Evolutionary conservation across 2,113 vertebrate genomes (phyloP).

Genomic region (Bos javanicus): DNA sequence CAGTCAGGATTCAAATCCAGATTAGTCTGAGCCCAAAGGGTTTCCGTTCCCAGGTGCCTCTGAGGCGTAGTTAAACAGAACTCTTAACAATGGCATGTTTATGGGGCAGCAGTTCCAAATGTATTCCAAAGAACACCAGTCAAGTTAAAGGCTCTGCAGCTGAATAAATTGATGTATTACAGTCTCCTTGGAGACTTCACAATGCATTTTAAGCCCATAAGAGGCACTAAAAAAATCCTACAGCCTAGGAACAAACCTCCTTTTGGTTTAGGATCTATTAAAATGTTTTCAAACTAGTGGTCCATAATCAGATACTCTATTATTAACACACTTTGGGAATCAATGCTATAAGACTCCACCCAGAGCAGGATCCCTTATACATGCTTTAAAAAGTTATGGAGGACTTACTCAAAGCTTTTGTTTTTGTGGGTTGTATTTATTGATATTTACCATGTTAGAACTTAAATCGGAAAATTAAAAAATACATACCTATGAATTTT

Average conservation of each 20-base stretch:
- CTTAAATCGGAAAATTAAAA: background rate
- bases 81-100: background rate
- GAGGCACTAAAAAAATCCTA: background rate
- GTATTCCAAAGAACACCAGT: background rate
- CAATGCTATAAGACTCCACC: background rate
- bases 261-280: background rate
- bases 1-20: background rate
- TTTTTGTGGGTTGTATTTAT: background rate
- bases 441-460: background rate
- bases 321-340: background rate
- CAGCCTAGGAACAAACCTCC: background rate
- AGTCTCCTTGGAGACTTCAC: background rate
- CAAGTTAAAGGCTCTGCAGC: background rate
- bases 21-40: background rate
- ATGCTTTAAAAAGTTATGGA: background rate
- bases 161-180: background rate
- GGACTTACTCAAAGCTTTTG: background rate
- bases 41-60: background rate
- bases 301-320: background rate
- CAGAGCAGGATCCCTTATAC: background rate
- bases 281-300: background rate
- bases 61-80: background rate
- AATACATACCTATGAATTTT: background rate
- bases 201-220: background rate
- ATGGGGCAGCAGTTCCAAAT: background rate